A percentile compares a stretch with the other conserved stretches of the same genome.
Conservation (phyloP, 1,140 invertebrate genomes). For the Drosophila sproati region DNA sequence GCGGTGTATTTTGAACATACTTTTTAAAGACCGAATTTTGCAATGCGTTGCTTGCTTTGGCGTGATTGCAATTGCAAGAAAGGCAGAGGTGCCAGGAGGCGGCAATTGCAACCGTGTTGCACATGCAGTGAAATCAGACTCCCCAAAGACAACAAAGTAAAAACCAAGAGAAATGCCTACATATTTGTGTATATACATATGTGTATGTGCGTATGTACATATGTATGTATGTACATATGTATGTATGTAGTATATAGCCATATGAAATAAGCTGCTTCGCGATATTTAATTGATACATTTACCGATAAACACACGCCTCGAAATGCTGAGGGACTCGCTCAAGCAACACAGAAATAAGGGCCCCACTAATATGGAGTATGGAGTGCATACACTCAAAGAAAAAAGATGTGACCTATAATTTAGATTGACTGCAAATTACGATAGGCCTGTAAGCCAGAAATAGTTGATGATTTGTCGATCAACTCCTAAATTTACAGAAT, state of each 20-base stretch:
- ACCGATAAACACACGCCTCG: constrained; percentile 75
- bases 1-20: constrained; percentile 25
- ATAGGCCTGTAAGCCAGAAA: too few relatives aligned
- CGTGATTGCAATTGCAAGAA: constrained; percentile 13
- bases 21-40: constrained; percentile 1
- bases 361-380: background rate
- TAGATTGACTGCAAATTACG: too few relatives aligned
- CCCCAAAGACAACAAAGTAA: constrained; percentile 25
- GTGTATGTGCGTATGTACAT: background rate
- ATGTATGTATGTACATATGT: constrained; percentile 6
- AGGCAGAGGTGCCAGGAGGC: constrained; percentile 65
- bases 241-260: constrained; percentile 3
- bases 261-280: constrained; percentile 72
- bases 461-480: too few relatives aligned
- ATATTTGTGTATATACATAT: constrained; percentile 23
- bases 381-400: constrained; percentile 1
- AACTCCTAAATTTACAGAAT: too few relatives aligned
- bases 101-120: constrained; percentile 57
- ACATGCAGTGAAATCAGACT: constrained; percentile 72
- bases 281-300: constrained; percentile 84
- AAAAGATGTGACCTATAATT: background rate
- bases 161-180: constrained; percentile 40
- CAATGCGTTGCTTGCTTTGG: constrained; percentile 4
- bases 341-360: constrained; percentile 7
- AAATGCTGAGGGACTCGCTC: background rate